Percentiles rank a stretch among this genome's conserved stretches.
These are phyloP conservation scores for Columba guinea DNA, from an alignment of 2,797 vertebrate species.

Conservation along the genomic window DNA sequence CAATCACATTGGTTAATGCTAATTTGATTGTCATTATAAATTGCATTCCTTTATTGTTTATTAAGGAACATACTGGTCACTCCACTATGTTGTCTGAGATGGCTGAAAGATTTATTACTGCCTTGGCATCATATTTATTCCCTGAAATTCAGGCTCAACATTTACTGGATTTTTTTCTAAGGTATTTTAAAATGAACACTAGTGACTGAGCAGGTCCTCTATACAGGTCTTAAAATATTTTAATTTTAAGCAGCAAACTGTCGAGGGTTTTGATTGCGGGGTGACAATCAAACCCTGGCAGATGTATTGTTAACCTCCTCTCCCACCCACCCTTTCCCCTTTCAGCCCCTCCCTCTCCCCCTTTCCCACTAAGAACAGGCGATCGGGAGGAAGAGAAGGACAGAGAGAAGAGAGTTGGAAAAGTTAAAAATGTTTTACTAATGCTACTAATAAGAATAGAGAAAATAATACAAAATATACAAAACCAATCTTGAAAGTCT, in stretches of 20 bases:
- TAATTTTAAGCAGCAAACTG: neutral
- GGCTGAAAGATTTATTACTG: neutral
- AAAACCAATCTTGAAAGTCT: no score
- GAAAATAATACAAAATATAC: no score
- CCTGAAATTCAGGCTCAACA: neutral
- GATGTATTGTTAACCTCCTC: no score
- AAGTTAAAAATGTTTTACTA: no score
- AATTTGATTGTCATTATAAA: neutral
- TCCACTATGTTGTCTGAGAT: neutral
- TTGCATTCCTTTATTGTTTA: neutral
- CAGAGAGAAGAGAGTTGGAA: no score
- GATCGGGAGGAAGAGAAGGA: no score
- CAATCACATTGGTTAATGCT: neutral
- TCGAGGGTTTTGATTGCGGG: no score
- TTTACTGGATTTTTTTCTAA: neutral
- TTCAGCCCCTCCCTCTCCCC: no score
- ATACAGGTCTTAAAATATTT: neutral
- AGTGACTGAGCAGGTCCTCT: neutral
- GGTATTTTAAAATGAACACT: neutral
- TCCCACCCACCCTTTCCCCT: no score
- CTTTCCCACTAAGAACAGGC: no score
- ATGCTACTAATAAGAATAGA: no score
- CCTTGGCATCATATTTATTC: neutral
- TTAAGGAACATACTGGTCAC: neutral
- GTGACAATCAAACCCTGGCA: no score